Conservation (phyloP, 2,797 vertebrate genomes). For the Periophthalmus magnuspinnatus region DNA sequence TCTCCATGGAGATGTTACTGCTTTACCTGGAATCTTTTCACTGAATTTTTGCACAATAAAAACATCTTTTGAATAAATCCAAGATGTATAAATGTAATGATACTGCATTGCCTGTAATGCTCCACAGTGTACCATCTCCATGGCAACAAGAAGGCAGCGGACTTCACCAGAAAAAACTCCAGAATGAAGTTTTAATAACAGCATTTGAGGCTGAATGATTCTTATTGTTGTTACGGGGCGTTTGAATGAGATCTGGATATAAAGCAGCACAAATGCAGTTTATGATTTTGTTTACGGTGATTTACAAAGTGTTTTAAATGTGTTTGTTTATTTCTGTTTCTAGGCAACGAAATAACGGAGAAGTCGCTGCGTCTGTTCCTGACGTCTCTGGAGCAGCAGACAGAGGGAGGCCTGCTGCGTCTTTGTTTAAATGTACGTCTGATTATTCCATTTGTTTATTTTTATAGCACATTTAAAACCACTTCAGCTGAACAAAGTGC, state of each 20-base stretch:
- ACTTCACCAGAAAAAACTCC: too few species aligned
- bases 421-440: conserved; percentile 72
- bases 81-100: too few species aligned
- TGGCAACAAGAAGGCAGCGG: too few species aligned
- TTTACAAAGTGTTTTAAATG: not conserved
- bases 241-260: not conserved
- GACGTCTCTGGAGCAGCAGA: conserved; percentile 56
- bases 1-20: too few species aligned
- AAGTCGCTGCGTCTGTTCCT: conserved; percentile 64
- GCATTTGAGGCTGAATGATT: not conserved
- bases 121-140: too few species aligned
- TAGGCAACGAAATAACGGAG: conserved; percentile 78
- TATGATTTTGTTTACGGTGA: not conserved
- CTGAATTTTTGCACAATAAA: too few species aligned
- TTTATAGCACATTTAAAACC: too few species aligned
- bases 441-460: not conserved
- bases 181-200: too few species aligned
- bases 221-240: not conserved
- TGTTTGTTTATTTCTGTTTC: conserved; percentile 18
- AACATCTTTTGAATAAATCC: too few species aligned
- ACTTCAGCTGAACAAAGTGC: too few species aligned
- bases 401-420: conserved; percentile 52
- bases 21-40: too few species aligned
- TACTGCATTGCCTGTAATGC: too few species aligned
- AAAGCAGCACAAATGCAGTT: not conserved